Conservation (phyloP, 1,140 invertebrate species). For the Popillia japonica region DNA sequence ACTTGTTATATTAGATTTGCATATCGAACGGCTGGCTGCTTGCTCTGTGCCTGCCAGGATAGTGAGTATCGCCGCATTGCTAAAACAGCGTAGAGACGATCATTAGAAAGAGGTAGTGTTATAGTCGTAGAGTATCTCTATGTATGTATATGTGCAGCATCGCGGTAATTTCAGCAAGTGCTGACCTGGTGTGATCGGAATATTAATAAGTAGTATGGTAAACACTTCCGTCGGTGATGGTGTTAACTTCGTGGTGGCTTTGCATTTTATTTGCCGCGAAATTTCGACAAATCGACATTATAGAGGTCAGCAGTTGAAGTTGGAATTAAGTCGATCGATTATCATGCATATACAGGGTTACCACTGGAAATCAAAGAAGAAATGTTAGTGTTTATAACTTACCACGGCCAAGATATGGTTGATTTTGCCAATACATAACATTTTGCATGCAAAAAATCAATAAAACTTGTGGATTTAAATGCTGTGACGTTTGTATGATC, state of each 20-base stretch:
- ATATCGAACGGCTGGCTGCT: constrained; percentile 11
- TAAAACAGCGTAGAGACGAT: background rate
- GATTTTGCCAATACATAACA: too few relatives aligned
- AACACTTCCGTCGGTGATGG: background rate
- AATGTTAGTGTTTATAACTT: too few relatives aligned
- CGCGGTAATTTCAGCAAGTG: constrained; percentile 25
- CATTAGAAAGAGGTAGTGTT: background rate
- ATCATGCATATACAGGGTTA: too few relatives aligned
- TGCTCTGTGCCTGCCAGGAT: background rate
- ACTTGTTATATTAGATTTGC: constrained; percentile 33
- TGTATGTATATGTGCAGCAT: background rate
- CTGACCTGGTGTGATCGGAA: background rate
- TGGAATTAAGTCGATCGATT: too few relatives aligned
- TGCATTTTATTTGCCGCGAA: background rate
- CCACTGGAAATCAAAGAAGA: too few relatives aligned
- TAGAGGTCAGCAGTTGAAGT: too few relatives aligned
- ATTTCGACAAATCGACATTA: too few relatives aligned
- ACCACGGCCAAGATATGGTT: too few relatives aligned
- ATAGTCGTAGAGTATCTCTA: background rate
- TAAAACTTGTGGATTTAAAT: too few relatives aligned
- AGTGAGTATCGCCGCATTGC: background rate
- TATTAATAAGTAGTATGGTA: background rate
- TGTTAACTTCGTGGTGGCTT: background rate
- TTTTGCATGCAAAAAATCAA: too few relatives aligned
- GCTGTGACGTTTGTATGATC: too few relatives aligned